phyloP scores from a whole-genome alignment of 2,888 invertebrate genomes.

The Campaea margaritaria region DNA sequence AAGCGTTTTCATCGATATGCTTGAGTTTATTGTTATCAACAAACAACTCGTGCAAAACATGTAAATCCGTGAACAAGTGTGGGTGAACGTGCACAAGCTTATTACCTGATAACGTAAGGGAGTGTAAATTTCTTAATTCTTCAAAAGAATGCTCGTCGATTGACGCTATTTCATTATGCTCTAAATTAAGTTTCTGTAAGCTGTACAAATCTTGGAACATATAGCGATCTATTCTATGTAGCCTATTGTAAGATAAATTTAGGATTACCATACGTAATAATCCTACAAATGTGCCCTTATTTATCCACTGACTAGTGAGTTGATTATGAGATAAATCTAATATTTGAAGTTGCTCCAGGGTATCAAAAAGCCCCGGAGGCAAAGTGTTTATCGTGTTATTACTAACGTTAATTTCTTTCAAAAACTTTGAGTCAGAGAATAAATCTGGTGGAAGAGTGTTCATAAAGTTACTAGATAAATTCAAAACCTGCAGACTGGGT shows the following conservation, averaged over 20 bases:
- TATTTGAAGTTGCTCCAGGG: slow-evolving; percentile 89
- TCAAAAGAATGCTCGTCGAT: slow-evolving; percentile 91
- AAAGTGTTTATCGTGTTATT: slow-evolving; percentile 92
- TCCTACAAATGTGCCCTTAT: slow-evolving; percentile 90
- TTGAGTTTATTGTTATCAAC: slow-evolving; percentile 90
- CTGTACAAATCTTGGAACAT: slow-evolving; percentile 90
- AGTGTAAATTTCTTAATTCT: slow-evolving; percentile 90
- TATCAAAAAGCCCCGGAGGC: slow-evolving; percentile 89
- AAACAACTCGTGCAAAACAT: slow-evolving; percentile 89
- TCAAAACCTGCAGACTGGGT: slow-evolving; percentile 88
- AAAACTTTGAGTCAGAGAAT: slow-evolving; percentile 87
- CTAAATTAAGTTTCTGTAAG: slow-evolving; percentile 90
- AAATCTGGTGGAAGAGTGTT: slow-evolving; percentile 90
- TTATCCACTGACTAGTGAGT: slow-evolving; percentile 90
- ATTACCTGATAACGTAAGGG: slow-evolving; percentile 90
- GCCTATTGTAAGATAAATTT: slow-evolving; percentile 89
- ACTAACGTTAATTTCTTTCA: slow-evolving; percentile 89
- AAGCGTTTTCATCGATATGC: slow-evolving; percentile 88
- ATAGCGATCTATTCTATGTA: slow-evolving; percentile 88
- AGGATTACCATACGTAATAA: slow-evolving; percentile 90
- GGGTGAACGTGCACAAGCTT: slow-evolving; percentile 87
- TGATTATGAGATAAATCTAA: slow-evolving; percentile 90
- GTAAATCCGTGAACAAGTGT: slow-evolving; percentile 89
- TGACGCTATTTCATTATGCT: slow-evolving; percentile 88
- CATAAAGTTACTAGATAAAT: slow-evolving; percentile 92